Base-by-base conservation (phyloP, 2,113 vertebrate genomes). In the Rana temporaria region DNA sequence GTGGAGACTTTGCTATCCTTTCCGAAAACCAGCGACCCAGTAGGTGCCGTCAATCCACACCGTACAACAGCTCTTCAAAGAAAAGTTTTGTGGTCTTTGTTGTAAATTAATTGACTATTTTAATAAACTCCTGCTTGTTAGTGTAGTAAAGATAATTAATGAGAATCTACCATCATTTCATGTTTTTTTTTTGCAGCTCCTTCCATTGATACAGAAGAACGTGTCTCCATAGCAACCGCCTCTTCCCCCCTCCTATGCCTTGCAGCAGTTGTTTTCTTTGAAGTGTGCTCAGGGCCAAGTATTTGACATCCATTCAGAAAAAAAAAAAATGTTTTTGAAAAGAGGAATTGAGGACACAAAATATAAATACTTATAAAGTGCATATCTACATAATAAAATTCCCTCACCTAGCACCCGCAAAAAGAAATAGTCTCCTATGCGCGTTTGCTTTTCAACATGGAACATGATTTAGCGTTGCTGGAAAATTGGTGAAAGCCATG, bases 111-210 rank as follows among this genome's bases (percentile, higher is more conserved):
- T 73, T 57, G 24, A 24, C 20, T 26, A 32, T 72, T 56, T 53
- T 72, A 56, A 56, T 72, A 30, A 57, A 73, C 57, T 30, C 24
- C 19, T 19, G 24, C 70, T 73, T 55, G 57, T 71, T 71, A 55
- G 7, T 15, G 14, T 16, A 2, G 70, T 18, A 9, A 24, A 19
- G 59, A 74, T 74, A 74, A 74, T 74, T 74, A 74, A 74, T 74
- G 57, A 74, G 56, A 14, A 59, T 32, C 59, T 62, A 12, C 19
- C 56, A 59, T 73, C 17, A 38, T 74, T 73, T 73, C 71, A 59
- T 30, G 26, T 57, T n/a, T 38, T 4, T 55, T 30, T 60, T 48
- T 74, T 59, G 26, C 15, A 38, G 59, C 17, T 14, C 55, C 60
- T 69, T 59, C 30, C 52, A 72, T 56, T 53, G 53, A 20, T 16